phyloP scores from a whole-genome alignment of 1,140 invertebrate genomes.

The Elysia chlorotica region DNA sequence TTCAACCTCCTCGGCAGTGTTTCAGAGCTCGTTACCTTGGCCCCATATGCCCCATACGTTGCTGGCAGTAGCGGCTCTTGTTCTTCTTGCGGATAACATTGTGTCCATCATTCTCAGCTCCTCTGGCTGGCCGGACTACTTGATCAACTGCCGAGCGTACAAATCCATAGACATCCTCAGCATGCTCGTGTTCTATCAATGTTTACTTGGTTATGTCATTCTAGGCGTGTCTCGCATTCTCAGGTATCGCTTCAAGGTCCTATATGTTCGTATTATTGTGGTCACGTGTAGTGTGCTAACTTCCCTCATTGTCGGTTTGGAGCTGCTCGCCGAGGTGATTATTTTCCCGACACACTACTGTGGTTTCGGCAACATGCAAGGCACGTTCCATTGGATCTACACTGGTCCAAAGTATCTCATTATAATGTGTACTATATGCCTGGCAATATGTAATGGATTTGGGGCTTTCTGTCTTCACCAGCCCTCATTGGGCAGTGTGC shows the following conservation, averaged over 20 bases:
- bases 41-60: too few relatives aligned
- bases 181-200: slow-evolving; percentile 10
- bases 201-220: slow-evolving; percentile 25
- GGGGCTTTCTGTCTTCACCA: slow-evolving; percentile 4
- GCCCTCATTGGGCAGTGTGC: neutral
- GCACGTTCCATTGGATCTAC: slow-evolving; percentile 11
- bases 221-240: neutral
- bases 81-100: slow-evolving; percentile 13
- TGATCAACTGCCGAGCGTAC: neutral
- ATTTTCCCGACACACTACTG: neutral
- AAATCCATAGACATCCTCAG: slow-evolving; percentile 1
- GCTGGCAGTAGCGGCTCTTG: neutral
- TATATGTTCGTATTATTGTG: neutral
- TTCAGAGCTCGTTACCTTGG: too few relatives aligned
- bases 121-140: slow-evolving; percentile 2
- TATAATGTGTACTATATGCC: neutral
- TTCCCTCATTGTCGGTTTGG: neutral
- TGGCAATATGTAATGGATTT: neutral
- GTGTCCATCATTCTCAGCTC: slow-evolving; percentile 8
- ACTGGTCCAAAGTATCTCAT: neutral
- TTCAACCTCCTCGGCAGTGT: too few relatives aligned
- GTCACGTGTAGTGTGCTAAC: neutral
- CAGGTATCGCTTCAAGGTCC: neutral
- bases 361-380: slow-evolving; percentile 4
- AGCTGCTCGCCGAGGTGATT: neutral